phyloP scores from a whole-genome alignment of 2,797 vertebrate species.

The Gadopsis marmoratus region DNA sequence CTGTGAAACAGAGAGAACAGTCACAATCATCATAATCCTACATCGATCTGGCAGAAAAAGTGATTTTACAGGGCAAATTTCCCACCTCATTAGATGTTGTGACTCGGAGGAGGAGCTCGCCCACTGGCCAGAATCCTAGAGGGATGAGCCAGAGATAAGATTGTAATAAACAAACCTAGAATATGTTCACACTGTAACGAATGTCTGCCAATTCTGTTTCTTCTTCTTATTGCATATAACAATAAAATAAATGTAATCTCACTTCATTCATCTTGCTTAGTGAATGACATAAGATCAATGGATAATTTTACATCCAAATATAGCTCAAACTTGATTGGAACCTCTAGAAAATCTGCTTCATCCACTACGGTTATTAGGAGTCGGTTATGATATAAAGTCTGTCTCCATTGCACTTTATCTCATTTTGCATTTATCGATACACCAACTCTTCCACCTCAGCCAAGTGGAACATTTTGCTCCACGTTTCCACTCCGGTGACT shows the following conservation, averaged over 20 bases:
- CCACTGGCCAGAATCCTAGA: constrained; percentile 74
- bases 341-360: too few species aligned
- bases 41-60: not conserved
- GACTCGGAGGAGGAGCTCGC: constrained; percentile 77
- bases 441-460: too few species aligned
- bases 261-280: not conserved
- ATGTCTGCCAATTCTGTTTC: not conserved
- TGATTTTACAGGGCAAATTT: not conserved
- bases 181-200: not conserved
- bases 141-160: not conserved
- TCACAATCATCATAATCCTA: not conserved
- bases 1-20: constrained; percentile 53
- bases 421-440: too few species aligned
- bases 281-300: not conserved
- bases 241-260: not conserved
- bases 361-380: too few species aligned
- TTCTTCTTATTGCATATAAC: not conserved
- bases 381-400: too few species aligned
- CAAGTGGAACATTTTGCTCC: too few species aligned
- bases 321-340: too few species aligned
- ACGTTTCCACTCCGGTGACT: too few species aligned
- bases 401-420: too few species aligned
- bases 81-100: constrained; percentile 82
- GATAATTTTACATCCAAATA: too few species aligned
- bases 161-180: not conserved